Base-by-base conservation (phyloP, 2,797 vertebrate genomes). In the Danio jaintianensis region DNA sequence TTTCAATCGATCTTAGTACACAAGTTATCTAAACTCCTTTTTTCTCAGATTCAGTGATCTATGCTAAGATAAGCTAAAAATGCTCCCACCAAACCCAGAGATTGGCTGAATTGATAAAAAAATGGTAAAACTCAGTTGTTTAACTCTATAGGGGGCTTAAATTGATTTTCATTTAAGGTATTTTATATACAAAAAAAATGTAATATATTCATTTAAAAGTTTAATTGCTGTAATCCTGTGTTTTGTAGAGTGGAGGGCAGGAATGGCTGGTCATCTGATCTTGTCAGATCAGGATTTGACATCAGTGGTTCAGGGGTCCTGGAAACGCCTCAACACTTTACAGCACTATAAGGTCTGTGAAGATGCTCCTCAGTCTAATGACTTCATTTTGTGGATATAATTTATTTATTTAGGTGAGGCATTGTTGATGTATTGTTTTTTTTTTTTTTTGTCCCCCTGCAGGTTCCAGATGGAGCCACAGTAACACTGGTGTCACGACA, bases 201-300 rank as follows among this genome's bases (percentile, higher is more conserved):
- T 9, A 55, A 18, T 5, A 53, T 50, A 52, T 15, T 11, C 45
- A 12, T 45, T 8, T 50, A 16, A 73, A 1, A 11, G n/a, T 20
- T 15, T 16, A 15, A 18, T 36, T 63, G 3, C 36, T 70, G 13
- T 80, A 18, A 50, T 22, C 2, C 36, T 43, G 40, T 10, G 11
- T 64, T 64, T 72, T 80, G 29, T 87, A 99, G 97, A 99, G 85
- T 99, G 97, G 97, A 93, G 97, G 81, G 96, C 97, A 2, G 97
- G 97, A 36, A 93, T 98, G 71, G 97, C 97, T 0, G 97, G 97
- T 85, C 97, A 98, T 79, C 94, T 99, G 43, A 98, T 98, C 85
- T 93, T 99, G 16, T 99, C 97, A 0, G 97, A 99, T 5, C 97
- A 99, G 88, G 97, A 99, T 67, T 93, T 98, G 88, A 99, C 97